phyloP scores from a whole-genome alignment of 2,113 vertebrate genomes.

The Panthera uncia region DNA sequence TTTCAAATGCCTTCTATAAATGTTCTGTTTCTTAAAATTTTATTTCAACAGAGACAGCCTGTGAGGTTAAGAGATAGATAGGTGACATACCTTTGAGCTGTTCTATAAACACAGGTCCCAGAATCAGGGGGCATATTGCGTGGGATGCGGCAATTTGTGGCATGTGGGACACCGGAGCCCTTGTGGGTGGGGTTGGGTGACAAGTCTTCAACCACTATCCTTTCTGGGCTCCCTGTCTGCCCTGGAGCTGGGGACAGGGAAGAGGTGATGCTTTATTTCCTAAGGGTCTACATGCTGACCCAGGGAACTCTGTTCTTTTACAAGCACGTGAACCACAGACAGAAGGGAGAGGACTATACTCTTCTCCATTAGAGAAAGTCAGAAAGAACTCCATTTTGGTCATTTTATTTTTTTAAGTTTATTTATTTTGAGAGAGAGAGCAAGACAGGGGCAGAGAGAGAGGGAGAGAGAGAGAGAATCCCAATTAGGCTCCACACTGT shows the following conservation, averaged over 20 bases:
- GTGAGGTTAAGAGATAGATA: background rate
- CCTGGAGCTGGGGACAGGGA: background rate
- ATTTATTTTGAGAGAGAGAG: no score
- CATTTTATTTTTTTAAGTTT: no score
- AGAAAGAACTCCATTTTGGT: background rate
- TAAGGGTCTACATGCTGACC: background rate
- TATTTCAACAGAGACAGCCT: background rate
- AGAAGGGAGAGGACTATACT: background rate
- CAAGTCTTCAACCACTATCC: background rate
- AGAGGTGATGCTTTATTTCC: background rate
- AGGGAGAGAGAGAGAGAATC: no score
- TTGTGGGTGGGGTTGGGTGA: background rate
- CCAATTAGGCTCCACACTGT: no score
- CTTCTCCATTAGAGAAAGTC: background rate
- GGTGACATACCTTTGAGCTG: background rate
- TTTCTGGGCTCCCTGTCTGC: background rate
- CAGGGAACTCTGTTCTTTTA: background rate
- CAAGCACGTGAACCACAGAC: background rate
- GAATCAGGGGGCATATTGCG: background rate
- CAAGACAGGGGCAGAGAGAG: no score
- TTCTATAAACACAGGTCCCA: background rate
- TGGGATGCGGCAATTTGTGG: background rate
- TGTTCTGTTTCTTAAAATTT: background rate
- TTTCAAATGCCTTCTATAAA: background rate
- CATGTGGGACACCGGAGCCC: background rate